phyloP scores from a whole-genome alignment of 1,140 invertebrate species.

The Chelonus insularis region DNA sequence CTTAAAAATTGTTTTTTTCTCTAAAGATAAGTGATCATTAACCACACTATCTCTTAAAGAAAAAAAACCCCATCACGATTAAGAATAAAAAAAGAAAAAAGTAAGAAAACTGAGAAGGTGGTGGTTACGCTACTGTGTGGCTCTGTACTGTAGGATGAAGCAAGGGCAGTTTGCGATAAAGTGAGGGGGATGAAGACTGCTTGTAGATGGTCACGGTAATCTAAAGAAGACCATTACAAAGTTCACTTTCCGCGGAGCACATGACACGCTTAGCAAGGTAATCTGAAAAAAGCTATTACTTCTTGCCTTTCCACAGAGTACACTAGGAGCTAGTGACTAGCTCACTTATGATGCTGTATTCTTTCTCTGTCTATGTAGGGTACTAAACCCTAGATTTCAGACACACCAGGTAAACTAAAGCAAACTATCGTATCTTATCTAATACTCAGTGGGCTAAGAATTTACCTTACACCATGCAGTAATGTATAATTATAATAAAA shows the following conservation, averaged over 20 bases:
- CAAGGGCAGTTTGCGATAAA: background rate
- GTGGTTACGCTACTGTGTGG: background rate
- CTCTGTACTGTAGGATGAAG: background rate
- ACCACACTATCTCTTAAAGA: background rate
- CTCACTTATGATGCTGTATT: background rate
- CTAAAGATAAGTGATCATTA: background rate
- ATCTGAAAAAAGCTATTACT: slow-evolving; percentile 27
- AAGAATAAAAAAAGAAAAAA: background rate
- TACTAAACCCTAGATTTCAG: slow-evolving; percentile 2
- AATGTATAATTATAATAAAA: slow-evolving; percentile 34
- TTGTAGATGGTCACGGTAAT: slow-evolving; percentile 15
- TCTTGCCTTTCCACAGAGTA: slow-evolving; percentile 6
- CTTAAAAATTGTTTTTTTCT: background rate
- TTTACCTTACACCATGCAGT: slow-evolving; percentile 16
- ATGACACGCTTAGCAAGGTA: slow-evolving; percentile 15
- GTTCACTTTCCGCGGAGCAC: slow-evolving; percentile 7
- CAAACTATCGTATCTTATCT: slow-evolving; percentile 31
- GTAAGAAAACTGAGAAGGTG: background rate
- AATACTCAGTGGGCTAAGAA: slow-evolving; percentile 11
- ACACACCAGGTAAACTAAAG: slow-evolving; percentile 24
- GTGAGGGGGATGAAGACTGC: background rate
- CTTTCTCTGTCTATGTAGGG: background rate
- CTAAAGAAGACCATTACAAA: slow-evolving; percentile 6
- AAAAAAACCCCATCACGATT: background rate
- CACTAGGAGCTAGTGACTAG: too few relatives aligned